Conservation (phyloP, 1,140 invertebrate species). For the Heliconius nattereri region DNA sequence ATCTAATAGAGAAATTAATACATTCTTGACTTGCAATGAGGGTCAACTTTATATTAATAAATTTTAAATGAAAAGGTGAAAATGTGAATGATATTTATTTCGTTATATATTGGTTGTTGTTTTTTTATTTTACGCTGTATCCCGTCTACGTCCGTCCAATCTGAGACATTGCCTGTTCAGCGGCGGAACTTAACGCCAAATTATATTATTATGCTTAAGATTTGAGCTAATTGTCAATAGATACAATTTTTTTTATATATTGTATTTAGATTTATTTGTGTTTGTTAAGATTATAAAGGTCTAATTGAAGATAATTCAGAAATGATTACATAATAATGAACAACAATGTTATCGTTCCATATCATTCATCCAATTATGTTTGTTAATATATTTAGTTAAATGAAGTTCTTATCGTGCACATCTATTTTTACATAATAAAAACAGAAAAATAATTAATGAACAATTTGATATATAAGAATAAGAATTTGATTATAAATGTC, state of each 20-base stretch:
- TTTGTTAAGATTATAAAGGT: background rate
- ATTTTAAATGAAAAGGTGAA: background rate
- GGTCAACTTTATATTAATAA: background rate
- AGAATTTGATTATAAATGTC: too few species aligned
- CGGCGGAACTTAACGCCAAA: too few species aligned
- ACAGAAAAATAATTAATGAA: background rate
- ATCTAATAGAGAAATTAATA: slow-evolving; percentile 12
- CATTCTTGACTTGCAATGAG: background rate
- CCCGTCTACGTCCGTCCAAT: too few species aligned
- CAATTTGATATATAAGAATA: background rate
- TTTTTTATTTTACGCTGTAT: too few species aligned
- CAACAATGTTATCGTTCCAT: too few species aligned
- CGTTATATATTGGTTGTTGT: background rate
- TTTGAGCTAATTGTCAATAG: background rate
- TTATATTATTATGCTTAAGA: background rate
- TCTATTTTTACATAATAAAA: background rate
- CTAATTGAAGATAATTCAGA: too few species aligned
- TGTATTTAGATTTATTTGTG: background rate
- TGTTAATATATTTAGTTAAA: too few species aligned
- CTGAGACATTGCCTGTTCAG: too few species aligned
- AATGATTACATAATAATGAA: too few species aligned
- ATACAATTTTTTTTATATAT: background rate
- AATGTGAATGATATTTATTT: background rate
- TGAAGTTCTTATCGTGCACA: background rate
- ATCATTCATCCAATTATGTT: too few species aligned